Evolutionary conservation across 2,797 vertebrate genomes (phyloP).

Genomic region (Alectoris magna): DNA sequence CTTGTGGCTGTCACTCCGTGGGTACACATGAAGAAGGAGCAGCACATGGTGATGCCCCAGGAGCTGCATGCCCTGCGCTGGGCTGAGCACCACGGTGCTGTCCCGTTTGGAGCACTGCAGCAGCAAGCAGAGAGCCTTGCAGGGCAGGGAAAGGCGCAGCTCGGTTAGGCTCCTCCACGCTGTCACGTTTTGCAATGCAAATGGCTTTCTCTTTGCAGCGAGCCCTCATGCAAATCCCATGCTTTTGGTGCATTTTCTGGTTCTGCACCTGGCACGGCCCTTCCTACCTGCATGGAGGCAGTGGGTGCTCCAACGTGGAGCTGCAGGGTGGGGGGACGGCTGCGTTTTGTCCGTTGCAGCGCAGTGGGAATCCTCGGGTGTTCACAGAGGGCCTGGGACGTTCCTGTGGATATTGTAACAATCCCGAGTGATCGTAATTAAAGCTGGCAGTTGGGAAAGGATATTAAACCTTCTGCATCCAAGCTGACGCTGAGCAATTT

Average conservation of each 20-base stretch:
- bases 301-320: not conserved
- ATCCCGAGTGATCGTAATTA: not conserved
- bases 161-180: not conserved
- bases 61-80: not conserved
- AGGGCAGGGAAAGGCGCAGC: not conserved
- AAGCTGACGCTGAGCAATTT: not conserved
- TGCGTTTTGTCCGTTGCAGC: not conserved
- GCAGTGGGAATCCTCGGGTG: not conserved
- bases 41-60: not conserved
- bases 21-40: not conserved
- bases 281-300: not conserved
- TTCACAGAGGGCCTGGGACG: not conserved
- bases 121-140: not conserved
- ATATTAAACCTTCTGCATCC: slow-evolving; percentile 13
- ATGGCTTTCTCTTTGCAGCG: not conserved
- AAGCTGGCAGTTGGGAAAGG: slow-evolving; percentile 21
- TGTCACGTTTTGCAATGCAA: not conserved
- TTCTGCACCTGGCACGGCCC: not conserved
- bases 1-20: fast-evolving
- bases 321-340: not conserved
- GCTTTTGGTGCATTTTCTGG: not conserved
- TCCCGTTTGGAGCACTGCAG: not conserved
- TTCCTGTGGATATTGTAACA: not conserved
- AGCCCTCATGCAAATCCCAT: not conserved
- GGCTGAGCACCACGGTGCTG: not conserved